Evolutionary conservation across 2,113 vertebrate species (phyloP), one percentile per base, ranked within the genome.

Genomic region (Perognathus longimembris): DNA sequence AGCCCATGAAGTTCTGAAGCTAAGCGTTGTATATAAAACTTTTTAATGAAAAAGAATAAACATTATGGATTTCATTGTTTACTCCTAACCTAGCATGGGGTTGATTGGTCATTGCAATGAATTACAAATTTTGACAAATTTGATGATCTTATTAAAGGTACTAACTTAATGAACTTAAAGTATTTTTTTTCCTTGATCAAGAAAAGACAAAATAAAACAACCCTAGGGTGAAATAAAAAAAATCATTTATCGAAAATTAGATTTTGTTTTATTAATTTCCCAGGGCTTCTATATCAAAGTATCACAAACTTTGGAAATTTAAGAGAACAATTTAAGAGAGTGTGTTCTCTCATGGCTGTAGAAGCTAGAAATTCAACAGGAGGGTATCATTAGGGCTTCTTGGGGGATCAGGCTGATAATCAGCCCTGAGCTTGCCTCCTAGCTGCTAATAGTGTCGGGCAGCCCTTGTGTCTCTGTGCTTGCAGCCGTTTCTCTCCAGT

Each of bases 111-210:
- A 88, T 63, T 88, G 63, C 21, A 85, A 80, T 88, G 10, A 79
- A 89, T 84, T 88, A 54, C 14, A 78, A 36, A 84, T 67, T 93
- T 85, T 80, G 69, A 91, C 54, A 91, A 69, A 85, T 85, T 57
- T 45, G 15, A 76, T 28, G 61, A 84, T 91, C 67, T 50, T 84
- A 89, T 93, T 85, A 88, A 89, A 89, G 40, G 85, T 81, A 91
- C 40, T 80, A 15, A 76, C 21, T 91, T 95, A 76, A 88, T 85
- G 61, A 95, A 91, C 88, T 95, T 93, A 91, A 88, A 85, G 70
- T 6, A 11, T 45, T 45, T 91, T 80, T n/a, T 28, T 69, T 69
- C 75, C 20, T 67, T 88, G 78, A 74, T 88, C 17, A 34, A 88
- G 63, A 45, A 90, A 93, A 80, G 54, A 34, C 85, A 78, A 90